These are phyloP conservation scores for Saguinus midas DNA, from an alignment of 2,113 vertebrate species.

Conservation along the genomic window DNA sequence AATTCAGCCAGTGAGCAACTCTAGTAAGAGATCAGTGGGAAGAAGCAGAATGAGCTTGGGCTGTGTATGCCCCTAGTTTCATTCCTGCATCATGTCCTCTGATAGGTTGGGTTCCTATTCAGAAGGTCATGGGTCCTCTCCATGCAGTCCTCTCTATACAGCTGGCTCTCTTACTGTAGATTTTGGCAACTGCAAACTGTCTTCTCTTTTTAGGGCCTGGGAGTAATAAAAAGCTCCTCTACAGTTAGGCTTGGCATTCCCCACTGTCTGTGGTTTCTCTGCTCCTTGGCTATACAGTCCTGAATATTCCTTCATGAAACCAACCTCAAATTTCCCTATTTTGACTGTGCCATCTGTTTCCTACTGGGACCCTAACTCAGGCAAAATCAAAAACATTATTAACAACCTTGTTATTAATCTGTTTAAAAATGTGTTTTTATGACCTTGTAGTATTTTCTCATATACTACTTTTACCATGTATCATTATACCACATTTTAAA, in stretches of 20 bases:
- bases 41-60: background rate
- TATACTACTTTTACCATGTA: background rate
- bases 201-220: background rate
- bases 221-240: background rate
- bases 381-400: background rate
- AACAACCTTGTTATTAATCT: background rate
- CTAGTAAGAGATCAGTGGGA: background rate
- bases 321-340: background rate
- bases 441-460: background rate
- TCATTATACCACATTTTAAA: background rate
- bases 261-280: background rate
- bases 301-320: background rate
- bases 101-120: accelerated
- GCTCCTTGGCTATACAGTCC: background rate
- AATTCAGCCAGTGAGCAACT: background rate
- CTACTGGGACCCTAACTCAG: background rate
- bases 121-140: background rate
- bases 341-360: background rate
- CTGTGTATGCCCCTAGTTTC: background rate
- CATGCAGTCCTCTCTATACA: background rate
- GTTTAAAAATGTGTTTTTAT: background rate
- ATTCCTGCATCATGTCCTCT: background rate
- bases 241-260: background rate
- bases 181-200: background rate
- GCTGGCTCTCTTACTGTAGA: background rate